Conservation (phyloP, 2,888 invertebrate genomes). For the Onchidella celtica region DNA sequence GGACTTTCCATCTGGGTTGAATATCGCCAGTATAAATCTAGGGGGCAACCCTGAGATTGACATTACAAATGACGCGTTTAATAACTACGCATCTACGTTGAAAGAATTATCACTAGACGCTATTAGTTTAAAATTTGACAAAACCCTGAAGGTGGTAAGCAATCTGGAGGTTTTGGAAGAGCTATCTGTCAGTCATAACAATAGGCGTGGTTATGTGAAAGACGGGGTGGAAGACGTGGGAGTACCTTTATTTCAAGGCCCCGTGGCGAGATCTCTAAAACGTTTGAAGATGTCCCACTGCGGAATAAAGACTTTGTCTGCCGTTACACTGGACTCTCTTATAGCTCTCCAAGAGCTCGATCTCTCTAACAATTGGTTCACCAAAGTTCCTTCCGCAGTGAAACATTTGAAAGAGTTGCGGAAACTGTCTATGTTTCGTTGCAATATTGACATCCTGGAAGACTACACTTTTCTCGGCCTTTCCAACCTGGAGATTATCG, state of each 20-base stretch:
- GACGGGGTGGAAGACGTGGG: conserved; percentile 25
- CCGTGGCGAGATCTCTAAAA: conserved; percentile 11
- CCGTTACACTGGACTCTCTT: background rate
- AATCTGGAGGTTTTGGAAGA: conserved; percentile 39
- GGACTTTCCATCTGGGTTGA: conserved; percentile 44
- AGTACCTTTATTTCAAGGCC: conserved; percentile 24
- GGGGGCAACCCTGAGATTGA: conserved; percentile 38
- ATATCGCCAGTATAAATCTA: conserved; percentile 45
- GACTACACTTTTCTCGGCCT: conserved; percentile 41
- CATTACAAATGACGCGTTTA: conserved; percentile 36
- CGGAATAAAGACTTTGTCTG: conserved; percentile 17
- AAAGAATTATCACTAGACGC: conserved; percentile 44
- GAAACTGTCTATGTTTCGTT: conserved; percentile 46
- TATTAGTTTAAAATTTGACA: conserved; percentile 39
- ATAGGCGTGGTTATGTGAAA: conserved; percentile 28
- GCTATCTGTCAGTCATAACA: conserved; percentile 52
- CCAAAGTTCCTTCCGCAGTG: conserved; percentile 21
- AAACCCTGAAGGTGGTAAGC: conserved; percentile 36
- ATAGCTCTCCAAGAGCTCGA: conserved; percentile 27
- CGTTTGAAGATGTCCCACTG: conserved; percentile 34
- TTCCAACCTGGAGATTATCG: conserved; percentile 37
- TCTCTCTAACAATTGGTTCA: conserved; percentile 45
- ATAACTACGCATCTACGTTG: conserved; percentile 36
- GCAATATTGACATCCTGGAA: conserved; percentile 41
- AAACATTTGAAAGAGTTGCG: conserved; percentile 39